phyloP scores from a whole-genome alignment of 2,888 invertebrate genomes.

The Brenthis ino region DNA sequence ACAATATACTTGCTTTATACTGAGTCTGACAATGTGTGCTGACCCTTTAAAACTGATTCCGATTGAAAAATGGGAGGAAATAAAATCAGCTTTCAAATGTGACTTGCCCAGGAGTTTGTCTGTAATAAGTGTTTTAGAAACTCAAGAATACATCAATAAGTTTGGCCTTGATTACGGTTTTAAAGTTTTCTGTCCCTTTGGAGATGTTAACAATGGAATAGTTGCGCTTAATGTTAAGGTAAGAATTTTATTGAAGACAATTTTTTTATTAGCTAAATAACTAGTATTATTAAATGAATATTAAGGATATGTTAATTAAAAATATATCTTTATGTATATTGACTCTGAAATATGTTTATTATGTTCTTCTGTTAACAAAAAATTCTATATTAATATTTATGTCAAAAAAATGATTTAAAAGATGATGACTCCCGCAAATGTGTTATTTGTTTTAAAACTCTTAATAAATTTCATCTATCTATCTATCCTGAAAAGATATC shows the following conservation, averaged over 20 bases:
- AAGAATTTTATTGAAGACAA: constrained; percentile 5
- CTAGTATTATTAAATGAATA: too few relatives aligned
- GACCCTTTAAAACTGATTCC: constrained; percentile 47
- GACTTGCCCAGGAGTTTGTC: constrained; percentile 59
- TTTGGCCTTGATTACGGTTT: constrained; percentile 51
- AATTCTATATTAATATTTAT: too few relatives aligned
- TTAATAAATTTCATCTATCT: too few relatives aligned
- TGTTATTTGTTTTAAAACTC: too few relatives aligned
- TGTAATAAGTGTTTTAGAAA: constrained; percentile 60
- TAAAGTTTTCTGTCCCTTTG: constrained; percentile 67
- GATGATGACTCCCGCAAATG: too few relatives aligned
- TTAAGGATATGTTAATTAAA: too few relatives aligned
- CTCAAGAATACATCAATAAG: constrained; percentile 55
- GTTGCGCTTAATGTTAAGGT: constrained; percentile 60
- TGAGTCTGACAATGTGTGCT: constrained; percentile 30
- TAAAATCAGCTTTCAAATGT: constrained; percentile 47
- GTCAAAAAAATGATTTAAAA: too few relatives aligned
- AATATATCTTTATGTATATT: too few relatives aligned
- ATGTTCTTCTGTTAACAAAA: too few relatives aligned
- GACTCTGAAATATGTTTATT: too few relatives aligned
- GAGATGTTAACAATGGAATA: constrained; percentile 62
- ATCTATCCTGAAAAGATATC: too few relatives aligned
- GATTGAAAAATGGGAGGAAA: constrained; percentile 48
- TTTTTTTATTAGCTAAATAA: too few relatives aligned
- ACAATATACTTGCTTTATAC: not conserved